phyloP scores from a whole-genome alignment of 1,140 invertebrate genomes.

The Aphaenogaster rudis region DNA sequence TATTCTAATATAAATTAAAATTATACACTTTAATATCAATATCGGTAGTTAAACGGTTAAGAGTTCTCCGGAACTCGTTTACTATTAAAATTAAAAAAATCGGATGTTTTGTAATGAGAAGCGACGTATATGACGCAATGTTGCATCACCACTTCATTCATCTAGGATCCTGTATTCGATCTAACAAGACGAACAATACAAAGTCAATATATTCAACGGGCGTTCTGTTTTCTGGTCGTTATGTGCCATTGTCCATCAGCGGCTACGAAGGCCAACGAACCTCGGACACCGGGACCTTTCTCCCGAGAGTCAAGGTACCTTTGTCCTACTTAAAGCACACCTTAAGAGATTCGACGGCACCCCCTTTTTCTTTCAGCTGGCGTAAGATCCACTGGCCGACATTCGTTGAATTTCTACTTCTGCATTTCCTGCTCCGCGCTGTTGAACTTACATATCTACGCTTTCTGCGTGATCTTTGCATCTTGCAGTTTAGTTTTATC shows the following conservation, averaged over 20 bases:
- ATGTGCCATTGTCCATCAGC: background rate
- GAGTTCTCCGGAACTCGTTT: background rate
- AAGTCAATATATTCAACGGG: conserved; percentile 15
- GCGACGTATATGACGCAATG: background rate
- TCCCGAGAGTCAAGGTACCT: conserved; percentile 36
- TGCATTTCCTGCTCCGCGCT: background rate
- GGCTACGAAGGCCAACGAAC: conserved; percentile 55
- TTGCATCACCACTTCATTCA: conserved; percentile 9
- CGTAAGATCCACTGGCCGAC: conserved; percentile 37
- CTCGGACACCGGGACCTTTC: conserved; percentile 58
- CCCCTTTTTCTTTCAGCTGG: conserved; percentile 15
- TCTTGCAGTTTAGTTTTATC: background rate
- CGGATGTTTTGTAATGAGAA: background rate
- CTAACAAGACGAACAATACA: conserved; percentile 6
- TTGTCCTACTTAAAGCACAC: conserved; percentile 23
- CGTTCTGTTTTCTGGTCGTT: background rate
- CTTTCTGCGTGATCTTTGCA: background rate
- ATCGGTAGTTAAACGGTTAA: background rate
- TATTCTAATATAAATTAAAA: background rate
- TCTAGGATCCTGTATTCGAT: background rate
- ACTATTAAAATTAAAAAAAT: background rate
- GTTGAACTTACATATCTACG: background rate
- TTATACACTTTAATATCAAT: background rate
- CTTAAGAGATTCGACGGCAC: conserved; percentile 39
- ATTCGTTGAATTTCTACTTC: conserved; percentile 31